These are phyloP conservation scores for Phoeniculus purpureus DNA, from an alignment of 2,797 vertebrate genomes.

Conservation along the genomic window DNA sequence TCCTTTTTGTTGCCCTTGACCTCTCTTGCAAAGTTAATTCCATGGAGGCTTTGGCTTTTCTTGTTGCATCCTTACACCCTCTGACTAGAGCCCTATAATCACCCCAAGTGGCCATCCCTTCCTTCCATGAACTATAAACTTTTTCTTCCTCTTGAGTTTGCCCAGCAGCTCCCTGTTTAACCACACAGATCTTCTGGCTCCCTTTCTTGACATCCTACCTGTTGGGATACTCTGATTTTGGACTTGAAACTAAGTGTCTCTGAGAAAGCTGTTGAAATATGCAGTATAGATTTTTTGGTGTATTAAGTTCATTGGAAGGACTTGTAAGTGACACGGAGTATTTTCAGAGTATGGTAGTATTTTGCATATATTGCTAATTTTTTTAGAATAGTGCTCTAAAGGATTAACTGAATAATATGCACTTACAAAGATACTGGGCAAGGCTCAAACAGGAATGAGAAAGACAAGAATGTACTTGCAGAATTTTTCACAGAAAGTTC, in stretches of 20 bases:
- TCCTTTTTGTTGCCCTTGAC: too few relatives aligned
- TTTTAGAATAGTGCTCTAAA: neutral
- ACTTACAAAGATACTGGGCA: neutral
- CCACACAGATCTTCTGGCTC: too few relatives aligned
- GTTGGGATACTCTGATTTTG: too few relatives aligned
- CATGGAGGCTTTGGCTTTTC: too few relatives aligned
- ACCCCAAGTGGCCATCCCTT: too few relatives aligned
- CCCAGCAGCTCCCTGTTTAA: too few relatives aligned
- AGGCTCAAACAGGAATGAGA: conserved; percentile 3
- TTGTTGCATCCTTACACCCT: too few relatives aligned
- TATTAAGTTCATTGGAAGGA: neutral
- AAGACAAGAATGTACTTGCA: conserved; percentile 21
- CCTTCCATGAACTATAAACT: too few relatives aligned
- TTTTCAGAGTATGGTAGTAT: neutral
- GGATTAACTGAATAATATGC: neutral
- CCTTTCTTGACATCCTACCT: too few relatives aligned
- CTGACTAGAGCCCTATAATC: too few relatives aligned
- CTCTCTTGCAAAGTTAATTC: too few relatives aligned
- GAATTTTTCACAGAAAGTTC: conserved; percentile 15
- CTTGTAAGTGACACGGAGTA: neutral
- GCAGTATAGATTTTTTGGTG: neutral
- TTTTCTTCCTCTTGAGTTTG: too few relatives aligned
- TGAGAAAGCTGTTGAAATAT: neutral
- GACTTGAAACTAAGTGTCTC: neutral
- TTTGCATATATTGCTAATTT: neutral